Evolutionary conservation across 2,888 invertebrate species (phyloP), one percentile per base, ranked within the genome.

Genomic region (Lampropteryx suffumata): DNA sequence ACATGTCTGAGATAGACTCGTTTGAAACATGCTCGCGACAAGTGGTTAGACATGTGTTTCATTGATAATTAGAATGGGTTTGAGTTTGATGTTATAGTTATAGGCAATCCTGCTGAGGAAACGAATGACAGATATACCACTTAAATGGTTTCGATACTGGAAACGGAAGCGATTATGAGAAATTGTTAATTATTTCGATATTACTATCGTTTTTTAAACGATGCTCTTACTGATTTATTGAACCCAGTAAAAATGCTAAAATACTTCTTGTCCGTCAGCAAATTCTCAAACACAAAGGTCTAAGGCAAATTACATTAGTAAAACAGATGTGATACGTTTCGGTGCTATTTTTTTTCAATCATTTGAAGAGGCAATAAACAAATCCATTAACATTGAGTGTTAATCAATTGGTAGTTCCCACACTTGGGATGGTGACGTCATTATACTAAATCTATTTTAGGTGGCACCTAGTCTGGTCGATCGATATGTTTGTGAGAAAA

Each of bases 371-470:
- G 61, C 62, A 65, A 74, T 76, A 71, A 75, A 74, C 65, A 65
- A 68, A 71, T 67, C 68, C 67, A 61, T 57, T 53, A 54, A 59
- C 65, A 66, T 67, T 43, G 64, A 68, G 74, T 71, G 78, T 72
- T 79, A 79, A 79, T 80, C 69, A 73, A 65, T 67, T 65, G 59
- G 59, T 65, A 56, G 71, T 82, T 82, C 82, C 79, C 82, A 83
- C 79, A 79, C 71, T 73, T 69, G 59, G 60, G 53, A 51, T 49
- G 9, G 55, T 76, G 71, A 74, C 70, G 69, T 68, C 69, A 62
- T 53, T 52, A 54, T 58, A 55, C 42, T 55, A 61, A 56, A 39
- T 55, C 34, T 50, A 50, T 57, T 65, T 68, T 63, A 65, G 66
- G 67, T 69, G 60, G 54, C 12, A 26, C 24, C 48, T 41, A 43